These are phyloP conservation scores for Gobiocypris rarus DNA, from an alignment of 2,113 vertebrate genomes.

Conservation along the genomic window DNA sequence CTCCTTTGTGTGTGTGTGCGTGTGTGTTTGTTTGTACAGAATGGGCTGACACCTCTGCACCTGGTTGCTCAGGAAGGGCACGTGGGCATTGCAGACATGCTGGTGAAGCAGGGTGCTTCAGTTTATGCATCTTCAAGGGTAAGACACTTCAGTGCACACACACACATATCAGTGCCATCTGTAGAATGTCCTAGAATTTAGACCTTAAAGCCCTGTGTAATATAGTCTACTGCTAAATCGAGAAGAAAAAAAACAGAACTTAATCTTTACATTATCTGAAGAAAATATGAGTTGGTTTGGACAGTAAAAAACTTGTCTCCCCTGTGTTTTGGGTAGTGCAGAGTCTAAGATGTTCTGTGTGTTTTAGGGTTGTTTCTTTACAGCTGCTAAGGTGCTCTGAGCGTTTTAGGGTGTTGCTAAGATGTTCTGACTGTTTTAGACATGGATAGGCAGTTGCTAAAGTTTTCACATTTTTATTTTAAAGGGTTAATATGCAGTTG, in stretches of 20 bases:
- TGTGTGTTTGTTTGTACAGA: conserved; percentile 71
- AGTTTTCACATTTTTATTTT: too few relatives aligned
- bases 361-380: too few relatives aligned
- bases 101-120: conserved; percentile 89
- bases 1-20: conserved; percentile 24
- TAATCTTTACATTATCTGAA: background rate
- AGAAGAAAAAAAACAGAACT: background rate
- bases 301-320: background rate
- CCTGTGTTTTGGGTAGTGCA: background rate
- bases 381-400: too few relatives aligned
- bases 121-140: conserved; percentile 90
- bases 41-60: conserved; percentile 92
- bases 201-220: background rate
- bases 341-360: too few relatives aligned
- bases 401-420: background rate
- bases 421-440: background rate
- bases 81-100: conserved; percentile 87
- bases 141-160: conserved; percentile 53
- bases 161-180: conserved; percentile 16
- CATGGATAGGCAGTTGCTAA: too few relatives aligned
- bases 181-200: conserved; percentile 27
- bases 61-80: conserved; percentile 96
- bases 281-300: background rate
- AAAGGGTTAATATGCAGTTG: too few relatives aligned
- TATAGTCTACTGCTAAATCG: background rate